Percentiles rank a stretch among this genome's conserved stretches.
Evolutionary conservation across 1,140 invertebrate genomes (phyloP).

Genomic region (Episyrphus balteatus): DNA sequence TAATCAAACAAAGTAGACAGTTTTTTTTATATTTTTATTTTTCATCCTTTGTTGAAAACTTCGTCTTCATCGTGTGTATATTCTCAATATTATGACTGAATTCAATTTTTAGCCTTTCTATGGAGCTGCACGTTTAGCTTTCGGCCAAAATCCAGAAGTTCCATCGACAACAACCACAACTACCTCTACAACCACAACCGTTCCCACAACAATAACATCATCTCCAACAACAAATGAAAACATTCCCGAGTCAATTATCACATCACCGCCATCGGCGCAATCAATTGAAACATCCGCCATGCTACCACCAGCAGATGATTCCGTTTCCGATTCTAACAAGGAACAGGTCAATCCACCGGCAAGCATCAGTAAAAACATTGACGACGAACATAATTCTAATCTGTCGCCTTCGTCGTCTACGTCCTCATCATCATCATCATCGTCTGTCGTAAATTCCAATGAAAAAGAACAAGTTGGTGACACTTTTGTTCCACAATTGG

Average conservation of each 20-base stretch:
- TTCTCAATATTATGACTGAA: no score
- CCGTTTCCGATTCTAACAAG: constrained; percentile 1
- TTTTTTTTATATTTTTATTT: no score
- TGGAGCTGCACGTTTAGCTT: constrained; percentile 32
- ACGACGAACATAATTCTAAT: neutral
- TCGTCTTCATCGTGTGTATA: no score
- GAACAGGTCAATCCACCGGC: neutral
- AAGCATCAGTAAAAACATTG: neutral
- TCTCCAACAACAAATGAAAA: neutral
- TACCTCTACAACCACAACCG: constrained; percentile 14
- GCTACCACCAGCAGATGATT: neutral
- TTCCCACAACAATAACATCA: constrained; percentile 13
- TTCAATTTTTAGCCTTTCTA: constrained; percentile 20
- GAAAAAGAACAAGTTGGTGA: neutral
- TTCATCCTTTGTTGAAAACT: no score
- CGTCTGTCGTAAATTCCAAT: neutral
- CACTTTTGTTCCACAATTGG: constrained; percentile 1
- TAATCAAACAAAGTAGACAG: no score
- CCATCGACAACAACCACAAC: constrained; percentile 24
- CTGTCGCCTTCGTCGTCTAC: neutral
- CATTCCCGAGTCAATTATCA: constrained; percentile 3
- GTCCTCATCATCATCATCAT: neutral
- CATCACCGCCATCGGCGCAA: constrained; percentile 11
- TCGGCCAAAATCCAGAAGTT: constrained; percentile 34
- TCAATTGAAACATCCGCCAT: neutral